Percentiles rank a stretch among this genome's conserved stretches.
Conservation (phyloP, 2,113 vertebrate genomes). For the Zosterops lateralis region DNA sequence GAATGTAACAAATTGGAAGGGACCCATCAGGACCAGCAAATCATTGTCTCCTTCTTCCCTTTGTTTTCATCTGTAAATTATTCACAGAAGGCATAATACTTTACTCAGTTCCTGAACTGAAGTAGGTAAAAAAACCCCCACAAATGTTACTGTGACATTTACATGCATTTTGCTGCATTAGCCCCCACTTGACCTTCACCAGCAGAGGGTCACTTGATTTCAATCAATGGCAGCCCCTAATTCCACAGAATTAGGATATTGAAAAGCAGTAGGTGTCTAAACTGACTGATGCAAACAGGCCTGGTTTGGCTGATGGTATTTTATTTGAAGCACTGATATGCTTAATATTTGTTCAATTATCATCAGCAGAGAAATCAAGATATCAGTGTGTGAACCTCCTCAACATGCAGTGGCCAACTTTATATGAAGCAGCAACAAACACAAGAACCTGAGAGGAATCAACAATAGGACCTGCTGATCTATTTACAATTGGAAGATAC, state of each 20-base stretch:
- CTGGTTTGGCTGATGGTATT: constrained; percentile 7
- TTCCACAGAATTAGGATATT: constrained; percentile 5
- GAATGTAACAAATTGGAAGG: background rate
- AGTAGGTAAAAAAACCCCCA: background rate
- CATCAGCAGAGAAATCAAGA: constrained; percentile 37
- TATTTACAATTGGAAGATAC: background rate
- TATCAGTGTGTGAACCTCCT: background rate
- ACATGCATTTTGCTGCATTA: background rate
- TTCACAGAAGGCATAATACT: background rate
- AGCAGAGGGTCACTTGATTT: constrained; percentile 30
- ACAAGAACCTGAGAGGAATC: constrained; percentile 7
- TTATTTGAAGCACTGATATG: constrained; percentile 41
- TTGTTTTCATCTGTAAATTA: background rate
- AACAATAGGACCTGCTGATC: background rate
- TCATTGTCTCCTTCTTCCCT: background rate
- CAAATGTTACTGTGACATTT: background rate
- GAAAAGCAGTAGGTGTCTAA: constrained; percentile 33
- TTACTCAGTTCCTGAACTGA: background rate
- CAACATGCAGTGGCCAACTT: background rate
- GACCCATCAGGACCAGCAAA: background rate
- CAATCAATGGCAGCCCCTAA: constrained; percentile 23
- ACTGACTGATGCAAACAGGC: constrained; percentile 32
- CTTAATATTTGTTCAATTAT: constrained; percentile 54
- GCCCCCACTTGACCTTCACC: constrained; percentile 26
- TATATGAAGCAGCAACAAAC: background rate